Base-by-base conservation (phyloP, 2,888 invertebrate genomes). In the Sphecodes monilicornis region DNA sequence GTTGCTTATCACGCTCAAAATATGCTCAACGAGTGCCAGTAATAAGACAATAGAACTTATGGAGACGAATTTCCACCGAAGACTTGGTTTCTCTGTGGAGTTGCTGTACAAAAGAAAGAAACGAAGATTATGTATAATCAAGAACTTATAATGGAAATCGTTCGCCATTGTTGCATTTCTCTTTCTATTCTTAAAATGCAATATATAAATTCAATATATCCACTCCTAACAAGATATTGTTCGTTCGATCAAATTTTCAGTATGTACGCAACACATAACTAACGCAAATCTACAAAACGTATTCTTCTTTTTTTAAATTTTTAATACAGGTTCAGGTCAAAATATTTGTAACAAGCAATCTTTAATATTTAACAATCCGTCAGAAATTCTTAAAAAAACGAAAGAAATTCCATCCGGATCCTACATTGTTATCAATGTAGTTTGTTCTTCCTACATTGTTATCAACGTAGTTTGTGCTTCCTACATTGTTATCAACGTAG, bases 1-100 rank as follows among this genome's bases (percentile, higher is more conserved):
- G 72, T 92, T 93, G 57, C 91, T 91, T 3, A 91, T 29, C 32
- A 94, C 85, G 77, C 94, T 95, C 5, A 94, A 81, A n/a, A 92
- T 10, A 80, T 95, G 95, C 72, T 95, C 95, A 0, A 90, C 3
- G 4, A 94, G 26, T 10, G 94, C 93, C 29, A 92, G 80, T 32
- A 90, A 16, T 72, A 95, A 80, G 41, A 95, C 88, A 11, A 79
- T 60, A 13, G 75, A 80, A 3, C 92, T 87, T 26, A 94, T 93
- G 6, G 88, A 1, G 10, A 84, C 46, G 39, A 94, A 92, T 83
- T 93, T 94, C 92, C 92, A 93, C 43, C 93, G 90, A 4, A 94
- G 88, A 29, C 83, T 82, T 0, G 93, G 91, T 57, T 88, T 82
- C 39, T 84, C 89, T 32, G 90, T 75, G 54, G 89, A 92, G 78